Evolutionary conservation across 2,888 invertebrate genomes (phyloP), one percentile per base, ranked within the genome.

Genomic region (Caenorhabditis sp.): DNA sequence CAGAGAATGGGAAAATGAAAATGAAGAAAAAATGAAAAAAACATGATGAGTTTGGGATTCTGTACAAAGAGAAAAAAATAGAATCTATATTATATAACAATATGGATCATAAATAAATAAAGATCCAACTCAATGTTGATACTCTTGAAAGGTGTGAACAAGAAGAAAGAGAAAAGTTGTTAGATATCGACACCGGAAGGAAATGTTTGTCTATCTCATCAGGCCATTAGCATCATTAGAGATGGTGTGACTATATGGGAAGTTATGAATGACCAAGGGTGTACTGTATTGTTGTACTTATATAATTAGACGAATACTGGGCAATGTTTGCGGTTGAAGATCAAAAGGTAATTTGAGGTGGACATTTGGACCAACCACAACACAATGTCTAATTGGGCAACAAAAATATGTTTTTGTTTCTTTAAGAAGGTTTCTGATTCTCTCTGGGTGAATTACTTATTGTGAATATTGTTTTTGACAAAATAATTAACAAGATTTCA

Each of bases 161-260:
- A 8, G 23, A n/a, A 17, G 12, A 43, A 10, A 43, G 12, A 14
- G 14, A 43, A 43, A 26, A 21, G 21, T 10, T 24, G 24, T 60
- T 26, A n/a, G 66, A 62, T 55, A 71, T 66, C 66, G 66, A 58
- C 49, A 66, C 71, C 71, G 71, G 71, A 53, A 53, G 71, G 71
- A 53, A 53, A 55, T 71, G 71, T 71, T 71, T 71, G 57, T 50
- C 14, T 61, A 59, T 59, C 59, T 58, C 66, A 71, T 71, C 55
- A 63, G 43, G 26, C 71, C 71, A 71, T 71, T 71, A 71, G 24
- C 71, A 59, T 63, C 62, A 66, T 71, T 17, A 55, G 8, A 12
- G 5, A 43, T 43, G 23, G 21, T 23, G 23, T 51, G 21, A 51
- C 10, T 6, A 21, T 4, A 21, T 51, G 51, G 51, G 51, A 23